A percentile compares a stretch with the other conserved stretches of the same genome.
Conservation (phyloP, 1,140 invertebrate genomes). For the Sycobia sp. region DNA sequence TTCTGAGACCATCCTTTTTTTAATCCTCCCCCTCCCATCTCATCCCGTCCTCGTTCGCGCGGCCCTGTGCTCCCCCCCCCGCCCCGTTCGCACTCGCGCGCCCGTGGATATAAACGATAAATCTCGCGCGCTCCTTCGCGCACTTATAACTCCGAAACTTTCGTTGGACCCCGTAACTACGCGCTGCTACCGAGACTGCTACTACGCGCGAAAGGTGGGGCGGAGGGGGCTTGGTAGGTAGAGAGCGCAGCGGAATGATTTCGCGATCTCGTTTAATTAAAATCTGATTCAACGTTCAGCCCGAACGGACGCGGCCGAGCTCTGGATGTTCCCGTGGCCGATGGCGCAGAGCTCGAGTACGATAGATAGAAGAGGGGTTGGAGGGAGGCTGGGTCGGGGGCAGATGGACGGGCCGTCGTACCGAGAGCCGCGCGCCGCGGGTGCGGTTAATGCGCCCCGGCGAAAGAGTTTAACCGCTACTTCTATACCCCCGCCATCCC, state of each 20-base stretch:
- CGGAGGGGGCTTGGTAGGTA: conserved; percentile 19
- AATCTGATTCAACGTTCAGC: conserved; percentile 58
- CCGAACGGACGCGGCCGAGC: too few relatives aligned
- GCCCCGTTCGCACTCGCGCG: too few relatives aligned
- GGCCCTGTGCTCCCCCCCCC: not conserved
- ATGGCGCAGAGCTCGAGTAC: too few relatives aligned
- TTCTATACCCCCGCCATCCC: conserved; percentile 44
- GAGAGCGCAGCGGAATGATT: conserved; percentile 51
- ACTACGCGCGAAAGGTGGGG: too few relatives aligned
- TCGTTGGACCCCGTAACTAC: conserved; percentile 10
- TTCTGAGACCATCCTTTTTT: too few relatives aligned
- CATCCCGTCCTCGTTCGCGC: too few relatives aligned
- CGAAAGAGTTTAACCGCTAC: conserved; percentile 54
- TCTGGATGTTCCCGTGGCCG: too few relatives aligned
- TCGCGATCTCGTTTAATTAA: conserved; percentile 61
- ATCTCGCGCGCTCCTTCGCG: conserved; percentile 33
- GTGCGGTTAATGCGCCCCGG: conserved; percentile 60
- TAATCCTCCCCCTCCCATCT: too few relatives aligned
- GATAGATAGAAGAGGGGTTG: too few relatives aligned
- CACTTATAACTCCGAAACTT: conserved; percentile 39
- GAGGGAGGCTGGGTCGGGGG: conserved; percentile 32
- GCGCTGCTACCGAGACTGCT: too few relatives aligned
- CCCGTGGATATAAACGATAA: conserved; percentile 46
- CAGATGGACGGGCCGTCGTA: not conserved
- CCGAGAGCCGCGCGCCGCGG: conserved; percentile 37